Evolutionary conservation across 2,797 vertebrate genomes (phyloP), one percentile per base, ranked within the genome.

Genomic region (Vipera latastei): DNA sequence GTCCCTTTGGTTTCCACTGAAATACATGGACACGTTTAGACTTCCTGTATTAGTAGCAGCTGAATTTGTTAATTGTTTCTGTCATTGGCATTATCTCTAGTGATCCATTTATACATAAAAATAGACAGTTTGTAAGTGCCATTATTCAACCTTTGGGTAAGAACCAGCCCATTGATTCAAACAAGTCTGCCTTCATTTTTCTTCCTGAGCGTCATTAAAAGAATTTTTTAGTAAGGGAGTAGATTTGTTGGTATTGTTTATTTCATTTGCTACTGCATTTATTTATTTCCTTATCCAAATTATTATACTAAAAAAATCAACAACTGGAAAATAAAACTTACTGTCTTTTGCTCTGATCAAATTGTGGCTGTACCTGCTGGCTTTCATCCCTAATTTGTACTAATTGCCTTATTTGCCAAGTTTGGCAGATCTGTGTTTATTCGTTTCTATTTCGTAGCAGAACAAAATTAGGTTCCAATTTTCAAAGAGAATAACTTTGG

Each of bases 201-300:
- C 92, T 91, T 85, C 56, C 63, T 91, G 32, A 55, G 38, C 38
- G 59, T 61, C 0, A 20, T 86, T 86, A 14, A 20, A 1, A 3
- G 13, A 51, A 2, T 93, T 92, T 95, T 91, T 90, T 65, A 65
- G 78, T 91, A 89, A 96, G 95, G 90, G 92, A 59, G 11, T 96
- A 94, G 56, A 9, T 8, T 95, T 95, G 94, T 95, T 57, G 83
- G 95, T 0, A 0, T 95, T 96, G 20, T 60, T 89, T 85, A 20
- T 55, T 92, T 92, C 56, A 78, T 92, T 28, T 63, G 28, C 83
- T 85, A 91, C 94, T 95, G 95, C 92, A 95, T 94, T 95, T 95
- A 88, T 86, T 96, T 96, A 94, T 95, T 97, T 97, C 96, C 95
- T 93, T 93, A 94, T 96, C 96, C 95, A 95, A 94, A 95, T 92